phyloP scores from a whole-genome alignment of 2,888 invertebrate species.

The Epistrophe grossulariae region DNA sequence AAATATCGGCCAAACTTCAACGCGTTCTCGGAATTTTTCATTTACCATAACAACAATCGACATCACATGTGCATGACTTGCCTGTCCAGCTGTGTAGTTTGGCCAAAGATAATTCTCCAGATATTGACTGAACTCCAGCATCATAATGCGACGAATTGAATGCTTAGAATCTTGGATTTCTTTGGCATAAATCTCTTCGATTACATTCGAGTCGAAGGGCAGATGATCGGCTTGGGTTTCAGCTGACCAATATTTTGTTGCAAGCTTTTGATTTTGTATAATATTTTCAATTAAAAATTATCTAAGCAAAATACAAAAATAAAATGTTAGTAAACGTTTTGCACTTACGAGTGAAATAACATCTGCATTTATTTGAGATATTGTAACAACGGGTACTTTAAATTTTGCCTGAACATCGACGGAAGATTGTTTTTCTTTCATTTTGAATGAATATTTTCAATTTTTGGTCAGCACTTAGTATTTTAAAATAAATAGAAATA shows the following conservation, averaged over 20 bases:
- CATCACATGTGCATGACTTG: conserved; percentile 95
- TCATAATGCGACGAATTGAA: conserved; percentile 95
- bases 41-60: conserved; percentile 99
- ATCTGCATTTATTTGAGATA: conserved; percentile 96
- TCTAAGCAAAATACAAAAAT: neutral
- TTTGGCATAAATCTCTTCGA: conserved; percentile 94
- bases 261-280: conserved; percentile 86
- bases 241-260: conserved; percentile 96
- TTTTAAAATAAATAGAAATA: neutral
- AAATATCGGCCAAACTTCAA: conserved; percentile 98
- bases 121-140: conserved; percentile 98
- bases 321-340: conserved; percentile 64
- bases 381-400: conserved; percentile 85
- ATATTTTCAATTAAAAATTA: neutral
- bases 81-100: conserved; percentile 91
- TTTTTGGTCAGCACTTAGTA: neutral
- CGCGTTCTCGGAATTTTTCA: conserved; percentile 98
- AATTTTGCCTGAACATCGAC: conserved; percentile 75
- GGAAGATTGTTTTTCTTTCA: conserved; percentile 65
- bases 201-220: conserved; percentile 90
- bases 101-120: conserved; percentile 99
- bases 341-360: conserved; percentile 91
- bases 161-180: conserved; percentile 94
- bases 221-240: conserved; percentile 90
- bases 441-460: conserved; percentile 10